Evolutionary conservation across 2,113 vertebrate genomes (phyloP).

Genomic region (Anthoscopus minutus): DNA sequence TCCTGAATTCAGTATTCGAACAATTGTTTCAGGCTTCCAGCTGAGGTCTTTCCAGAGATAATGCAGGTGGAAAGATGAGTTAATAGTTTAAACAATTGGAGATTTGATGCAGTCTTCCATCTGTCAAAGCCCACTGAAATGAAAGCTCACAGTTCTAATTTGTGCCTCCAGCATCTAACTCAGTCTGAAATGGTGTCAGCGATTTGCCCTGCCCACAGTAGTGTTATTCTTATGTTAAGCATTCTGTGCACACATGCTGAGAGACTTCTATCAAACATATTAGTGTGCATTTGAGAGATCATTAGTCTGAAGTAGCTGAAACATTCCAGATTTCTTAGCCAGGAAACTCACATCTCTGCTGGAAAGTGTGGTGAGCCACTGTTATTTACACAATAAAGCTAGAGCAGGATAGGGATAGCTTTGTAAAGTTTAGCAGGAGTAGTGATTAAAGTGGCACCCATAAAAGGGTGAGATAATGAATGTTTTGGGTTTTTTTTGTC

Average conservation of each 20-base stretch:
- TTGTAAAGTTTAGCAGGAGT: not conserved
- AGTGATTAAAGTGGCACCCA: not conserved
- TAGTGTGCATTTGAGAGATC: constrained; percentile 72
- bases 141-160: constrained; percentile 68
- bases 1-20: not conserved
- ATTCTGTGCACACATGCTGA: constrained; percentile 71
- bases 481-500: not conserved
- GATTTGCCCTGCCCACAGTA: constrained; percentile 59
- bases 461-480: not conserved
- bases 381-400: constrained; percentile 44
- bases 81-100: constrained; percentile 77
- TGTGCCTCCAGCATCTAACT: constrained; percentile 64
- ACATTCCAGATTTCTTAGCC: constrained; percentile 59
- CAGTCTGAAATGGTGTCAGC: constrained; percentile 65
- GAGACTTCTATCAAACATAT: constrained; percentile 73
- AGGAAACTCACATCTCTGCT: constrained; percentile 29
- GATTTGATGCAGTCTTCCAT: constrained; percentile 68
- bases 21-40: constrained; percentile 42
- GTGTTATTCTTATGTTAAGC: constrained; percentile 81
- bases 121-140: constrained; percentile 72
- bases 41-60: constrained; percentile 53
- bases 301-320: constrained; percentile 75
- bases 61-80: constrained; percentile 70
- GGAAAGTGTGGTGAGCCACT: constrained; percentile 5
- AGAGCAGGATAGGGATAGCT: not conserved